Percentiles rank a stretch among this genome's conserved stretches.
phyloP scores from a whole-genome alignment of 1,140 invertebrate species.

The Xylocopa sonorina region DNA sequence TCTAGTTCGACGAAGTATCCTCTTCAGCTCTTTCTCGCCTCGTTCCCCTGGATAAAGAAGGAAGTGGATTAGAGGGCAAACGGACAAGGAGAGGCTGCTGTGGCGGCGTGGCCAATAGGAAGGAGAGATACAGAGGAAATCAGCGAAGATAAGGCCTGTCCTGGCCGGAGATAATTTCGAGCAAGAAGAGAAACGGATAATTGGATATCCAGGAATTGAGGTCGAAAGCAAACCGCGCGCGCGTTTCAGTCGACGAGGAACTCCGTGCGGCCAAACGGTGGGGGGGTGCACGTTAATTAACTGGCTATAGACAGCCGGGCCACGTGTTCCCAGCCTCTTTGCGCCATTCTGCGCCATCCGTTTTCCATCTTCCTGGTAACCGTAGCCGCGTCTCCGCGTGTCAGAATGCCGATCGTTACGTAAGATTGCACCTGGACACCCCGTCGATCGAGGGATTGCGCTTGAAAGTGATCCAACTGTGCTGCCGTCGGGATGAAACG shows the following conservation, averaged over 20 bases:
- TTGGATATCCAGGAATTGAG: conserved; percentile 51
- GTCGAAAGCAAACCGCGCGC: conserved; percentile 39
- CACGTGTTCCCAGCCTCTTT: conserved; percentile 10
- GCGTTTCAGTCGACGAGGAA: conserved; percentile 21
- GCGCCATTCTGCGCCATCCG: conserved; percentile 5
- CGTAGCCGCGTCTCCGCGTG: not conserved
- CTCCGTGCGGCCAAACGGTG: conserved; percentile 13
- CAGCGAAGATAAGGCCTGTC: conserved; percentile 21
- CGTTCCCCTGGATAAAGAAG: not conserved
- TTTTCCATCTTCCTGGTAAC: not conserved
- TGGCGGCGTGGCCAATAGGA: no score
- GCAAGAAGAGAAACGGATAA: conserved; percentile 45
- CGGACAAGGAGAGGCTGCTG: not conserved
- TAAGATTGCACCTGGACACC: conserved; percentile 5
- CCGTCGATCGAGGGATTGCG: not conserved
- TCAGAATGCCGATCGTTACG: conserved; percentile 17
- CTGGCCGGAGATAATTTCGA: conserved; percentile 31
- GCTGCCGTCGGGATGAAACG: not conserved
- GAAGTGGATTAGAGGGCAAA: not conserved
- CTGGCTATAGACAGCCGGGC: conserved; percentile 10
- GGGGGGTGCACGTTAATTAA: conserved; percentile 46
- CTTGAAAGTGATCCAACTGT: conserved; percentile 15
- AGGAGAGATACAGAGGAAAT: not conserved
- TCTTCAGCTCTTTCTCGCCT: not conserved
- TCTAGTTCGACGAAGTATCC: no score